These are phyloP conservation scores for Stigmatopora nigra DNA, from an alignment of 2,113 vertebrate species.

Conservation along the genomic window DNA sequence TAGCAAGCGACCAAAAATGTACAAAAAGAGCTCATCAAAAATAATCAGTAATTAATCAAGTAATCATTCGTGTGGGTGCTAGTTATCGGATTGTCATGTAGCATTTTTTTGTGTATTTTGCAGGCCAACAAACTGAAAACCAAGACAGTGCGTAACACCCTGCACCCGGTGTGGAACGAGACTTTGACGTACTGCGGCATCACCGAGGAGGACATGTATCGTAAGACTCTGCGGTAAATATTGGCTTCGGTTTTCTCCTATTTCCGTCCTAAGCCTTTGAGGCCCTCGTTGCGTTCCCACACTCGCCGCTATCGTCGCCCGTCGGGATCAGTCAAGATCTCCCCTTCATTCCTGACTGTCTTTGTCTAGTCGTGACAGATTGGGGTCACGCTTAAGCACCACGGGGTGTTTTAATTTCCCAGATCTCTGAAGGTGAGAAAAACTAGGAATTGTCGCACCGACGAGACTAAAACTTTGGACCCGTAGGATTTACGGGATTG, in stretches of 20 bases:
- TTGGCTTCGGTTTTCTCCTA: constrained; percentile 4
- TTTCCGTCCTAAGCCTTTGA: constrained; percentile 7
- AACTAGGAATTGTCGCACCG: constrained; percentile 49
- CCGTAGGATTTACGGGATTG: constrained; percentile 41
- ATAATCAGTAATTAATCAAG: too few species aligned
- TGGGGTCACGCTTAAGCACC: constrained; percentile 60
- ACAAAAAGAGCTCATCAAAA: too few species aligned
- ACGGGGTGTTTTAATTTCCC: constrained; percentile 64
- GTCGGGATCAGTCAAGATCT: constrained; percentile 27
- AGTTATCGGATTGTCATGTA: background rate
- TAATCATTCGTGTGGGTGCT: background rate
- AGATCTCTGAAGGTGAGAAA: constrained; percentile 63
- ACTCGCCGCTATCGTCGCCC: constrained; percentile 17
- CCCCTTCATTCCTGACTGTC: constrained; percentile 5
- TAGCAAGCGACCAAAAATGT: too few species aligned
- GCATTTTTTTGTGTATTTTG: constrained; percentile 6
- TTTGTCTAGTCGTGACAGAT: constrained; percentile 61
- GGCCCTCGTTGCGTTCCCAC: constrained; percentile 6
- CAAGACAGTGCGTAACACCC: constrained; percentile 79
- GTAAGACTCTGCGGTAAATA: constrained; percentile 80
- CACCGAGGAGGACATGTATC: constrained; percentile 80
- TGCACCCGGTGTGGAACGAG: constrained; percentile 85
- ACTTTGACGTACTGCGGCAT: constrained; percentile 80
- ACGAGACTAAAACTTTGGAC: constrained; percentile 50
- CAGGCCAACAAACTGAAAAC: constrained; percentile 89